Conservation (phyloP, 64 coral and sea anemone genomes). For the Anthopleura sola region DNA sequence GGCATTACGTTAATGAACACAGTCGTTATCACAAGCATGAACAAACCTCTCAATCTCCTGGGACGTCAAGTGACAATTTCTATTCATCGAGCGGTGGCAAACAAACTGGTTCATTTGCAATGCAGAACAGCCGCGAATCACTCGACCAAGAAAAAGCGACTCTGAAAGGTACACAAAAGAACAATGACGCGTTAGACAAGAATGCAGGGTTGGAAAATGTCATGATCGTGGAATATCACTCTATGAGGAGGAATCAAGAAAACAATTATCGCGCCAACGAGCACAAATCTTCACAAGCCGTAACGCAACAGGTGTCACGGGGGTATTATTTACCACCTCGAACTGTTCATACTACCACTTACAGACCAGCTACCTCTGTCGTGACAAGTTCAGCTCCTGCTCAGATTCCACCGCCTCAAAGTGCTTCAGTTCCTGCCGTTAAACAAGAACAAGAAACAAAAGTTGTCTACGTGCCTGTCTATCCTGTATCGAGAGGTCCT, state of each 20-base stretch:
- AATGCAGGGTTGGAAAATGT: slow-evolving; percentile 61
- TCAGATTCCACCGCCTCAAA: slow-evolving; percentile 2
- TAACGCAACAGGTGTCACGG: neutral
- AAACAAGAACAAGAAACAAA: slow-evolving; percentile 7
- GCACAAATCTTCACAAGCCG: neutral
- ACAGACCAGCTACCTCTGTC: neutral
- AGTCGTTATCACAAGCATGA: slow-evolving; percentile 20
- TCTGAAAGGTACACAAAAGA: slow-evolving; percentile 20
- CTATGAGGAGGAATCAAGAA: slow-evolving; percentile 22
- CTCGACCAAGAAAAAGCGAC: slow-evolving; percentile 33
- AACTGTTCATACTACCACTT: neutral
- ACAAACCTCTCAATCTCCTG: slow-evolving; percentile 41
- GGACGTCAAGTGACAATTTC: slow-evolving; percentile 27
- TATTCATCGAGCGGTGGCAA: slow-evolving; percentile 12
- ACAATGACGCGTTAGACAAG: slow-evolving; percentile 21
- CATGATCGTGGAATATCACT: slow-evolving; percentile 71
- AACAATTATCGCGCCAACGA: slow-evolving; percentile 29
- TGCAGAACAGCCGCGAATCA: slow-evolving; percentile 37
- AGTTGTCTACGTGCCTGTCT: slow-evolving; percentile 57
- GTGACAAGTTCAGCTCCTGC: neutral
- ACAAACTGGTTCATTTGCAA: slow-evolving; percentile 41
- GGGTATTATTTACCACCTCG: neutral
- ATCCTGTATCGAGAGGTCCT: slow-evolving; percentile 37
- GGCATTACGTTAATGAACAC: slow-evolving; percentile 27
- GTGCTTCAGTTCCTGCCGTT: neutral